These are phyloP conservation scores for Mactromeris polynyma DNA, from an alignment of 2,888 invertebrate species.

Conservation along the genomic window DNA sequence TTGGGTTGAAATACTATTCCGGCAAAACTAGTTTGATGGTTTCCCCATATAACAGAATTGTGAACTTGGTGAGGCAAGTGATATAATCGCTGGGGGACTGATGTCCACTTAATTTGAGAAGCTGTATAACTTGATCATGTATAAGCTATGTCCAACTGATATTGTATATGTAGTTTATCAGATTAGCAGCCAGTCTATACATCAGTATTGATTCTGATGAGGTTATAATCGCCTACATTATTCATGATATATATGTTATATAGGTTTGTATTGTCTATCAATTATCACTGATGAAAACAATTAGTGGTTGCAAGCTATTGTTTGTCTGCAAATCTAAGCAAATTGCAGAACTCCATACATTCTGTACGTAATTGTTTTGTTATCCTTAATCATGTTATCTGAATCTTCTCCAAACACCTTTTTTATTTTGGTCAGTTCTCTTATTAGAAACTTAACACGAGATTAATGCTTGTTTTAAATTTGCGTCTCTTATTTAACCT, in stretches of 20 bases:
- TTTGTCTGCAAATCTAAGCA: background rate
- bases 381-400: too few relatives aligned
- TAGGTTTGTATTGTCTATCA: background rate
- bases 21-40: too few relatives aligned
- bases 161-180: background rate
- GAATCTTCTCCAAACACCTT: too few relatives aligned
- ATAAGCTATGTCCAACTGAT: background rate
- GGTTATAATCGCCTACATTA: background rate
- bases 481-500: too few relatives aligned
- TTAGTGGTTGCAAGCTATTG: background rate
- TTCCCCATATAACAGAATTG: background rate
- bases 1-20: too few relatives aligned
- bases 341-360: background rate
- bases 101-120: background rate
- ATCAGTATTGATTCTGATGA: background rate
- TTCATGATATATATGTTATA: slow-evolving; percentile 9
- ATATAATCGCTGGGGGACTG: background rate
- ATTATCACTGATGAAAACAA: background rate
- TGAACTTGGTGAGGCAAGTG: background rate
- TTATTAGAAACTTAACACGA: too few relatives aligned
- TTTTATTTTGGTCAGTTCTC: too few relatives aligned
- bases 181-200: background rate
- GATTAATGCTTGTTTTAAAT: too few relatives aligned
- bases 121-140: background rate
- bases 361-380: too few relatives aligned